Conservation (phyloP, 2,113 vertebrate species). For the Toxotes chatareus region DNA sequence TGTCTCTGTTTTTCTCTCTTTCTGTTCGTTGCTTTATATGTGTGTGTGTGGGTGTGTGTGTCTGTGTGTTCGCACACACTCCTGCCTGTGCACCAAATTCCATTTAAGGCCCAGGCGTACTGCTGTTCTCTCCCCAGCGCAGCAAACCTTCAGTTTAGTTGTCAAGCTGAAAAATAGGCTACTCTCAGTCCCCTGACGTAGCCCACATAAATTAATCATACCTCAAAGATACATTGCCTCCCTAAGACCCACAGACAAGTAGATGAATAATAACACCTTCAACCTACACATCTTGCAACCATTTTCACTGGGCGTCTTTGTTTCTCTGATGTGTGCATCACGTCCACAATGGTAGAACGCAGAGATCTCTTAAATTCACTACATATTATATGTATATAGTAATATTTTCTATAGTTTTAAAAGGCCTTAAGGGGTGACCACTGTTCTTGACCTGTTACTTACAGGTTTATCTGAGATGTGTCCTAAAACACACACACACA, state of each 20-base stretch:
- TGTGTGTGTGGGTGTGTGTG: not conserved
- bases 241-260: slow-evolving; percentile 47
- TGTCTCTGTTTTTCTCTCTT: not conserved
- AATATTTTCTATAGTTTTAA: slow-evolving; percentile 16
- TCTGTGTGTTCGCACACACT: not conserved
- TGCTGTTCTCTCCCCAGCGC: slow-evolving; percentile 11
- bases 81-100: slow-evolving; percentile 8
- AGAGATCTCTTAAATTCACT: slow-evolving; percentile 13
- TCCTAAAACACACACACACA: not conserved
- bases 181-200: slow-evolving; percentile 47
- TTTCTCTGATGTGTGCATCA: slow-evolving; percentile 22
- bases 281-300: slow-evolving; percentile 17
- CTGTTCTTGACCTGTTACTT: slow-evolving; percentile 17
- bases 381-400: too few relatives aligned
- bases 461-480: slow-evolving; percentile 5
- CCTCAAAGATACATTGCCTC: slow-evolving; percentile 58
- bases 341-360: slow-evolving; percentile 7
- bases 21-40: not conserved
- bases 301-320: slow-evolving; percentile 30
- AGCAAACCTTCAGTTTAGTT: slow-evolving; percentile 59
- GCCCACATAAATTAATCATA: slow-evolving; percentile 67
- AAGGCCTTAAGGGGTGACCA: not conserved
- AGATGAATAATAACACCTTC: slow-evolving; percentile 57
- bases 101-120: slow-evolving; percentile 12
- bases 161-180: slow-evolving; percentile 72